Base-by-base conservation (phyloP, 2,797 vertebrate genomes). In the Galaxias olidus region DNA sequence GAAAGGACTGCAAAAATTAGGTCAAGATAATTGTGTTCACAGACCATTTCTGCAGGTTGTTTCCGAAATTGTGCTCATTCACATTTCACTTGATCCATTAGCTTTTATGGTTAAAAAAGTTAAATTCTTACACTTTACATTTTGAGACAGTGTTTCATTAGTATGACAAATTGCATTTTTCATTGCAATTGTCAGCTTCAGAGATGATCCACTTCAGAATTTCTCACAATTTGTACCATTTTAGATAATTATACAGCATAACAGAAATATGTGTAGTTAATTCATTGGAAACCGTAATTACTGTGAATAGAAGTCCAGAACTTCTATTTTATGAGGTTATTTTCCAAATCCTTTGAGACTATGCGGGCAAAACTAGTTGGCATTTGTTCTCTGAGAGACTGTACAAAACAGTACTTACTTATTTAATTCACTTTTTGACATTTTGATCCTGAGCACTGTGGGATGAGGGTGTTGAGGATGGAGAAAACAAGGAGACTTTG, bases 401-500 rank as follows among this genome's bases (percentile, higher is more conserved):
- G n/a, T n/a, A n/a, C 63, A 30, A 30, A 6, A 61, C 75, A 41
- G 14, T 50, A 4, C n/a, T n/a, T n/a, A 74, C 77, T 76, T 69
- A 73, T 71, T 82, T 48, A 78, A 82, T 85, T 84, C 66, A 69
- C 68, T 69, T 56, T 46, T 71, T 84, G 86, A 75, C 84, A 83
- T 75, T 87, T 77, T 81, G 82, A 82, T 77, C 79, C 78, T 76
- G 70, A 61, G 61, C 64, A 56, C 46, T 45, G 68, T 68, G 7
- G 58, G 61, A 53, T 17, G 54, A 6, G 12, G 48, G 9, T 51
- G 4, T 11, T 40, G 13, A 13, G 14, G 62, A 51, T 66, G 74
- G 41, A 52, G 68, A 72, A 81, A 79, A 89, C 87, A 89, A 88
- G 64, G 83, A 86, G 69, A 86, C 76, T 66, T 78, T 69, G 70